These are phyloP conservation scores for Chaenocephalus aceratus DNA, from an alignment of 2,113 vertebrate species.

Conservation along the genomic window DNA sequence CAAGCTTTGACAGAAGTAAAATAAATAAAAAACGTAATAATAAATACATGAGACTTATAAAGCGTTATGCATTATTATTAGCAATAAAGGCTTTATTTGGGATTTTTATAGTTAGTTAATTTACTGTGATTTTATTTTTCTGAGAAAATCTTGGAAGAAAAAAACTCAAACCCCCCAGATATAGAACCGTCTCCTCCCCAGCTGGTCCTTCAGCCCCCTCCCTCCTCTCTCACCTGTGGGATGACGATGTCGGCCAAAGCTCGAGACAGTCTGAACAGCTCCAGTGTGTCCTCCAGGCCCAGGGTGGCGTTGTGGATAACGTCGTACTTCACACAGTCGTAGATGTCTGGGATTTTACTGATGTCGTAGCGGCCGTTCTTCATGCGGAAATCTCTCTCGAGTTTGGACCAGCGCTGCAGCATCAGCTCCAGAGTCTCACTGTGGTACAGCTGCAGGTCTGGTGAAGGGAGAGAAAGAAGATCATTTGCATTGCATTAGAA, in stretches of 20 bases:
- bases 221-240: slow-evolving; percentile 88
- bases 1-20: neutral
- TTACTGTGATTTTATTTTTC: no score
- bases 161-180: no score
- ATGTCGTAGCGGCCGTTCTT: slow-evolving; percentile 97
- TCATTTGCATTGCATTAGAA: neutral
- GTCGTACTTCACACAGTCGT: slow-evolving; percentile 98
- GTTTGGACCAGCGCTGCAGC: slow-evolving; percentile 97
- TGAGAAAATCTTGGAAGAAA: no score
- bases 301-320: slow-evolving; percentile 93
- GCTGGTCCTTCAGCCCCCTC: neutral
- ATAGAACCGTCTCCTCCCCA: neutral
- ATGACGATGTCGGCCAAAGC: slow-evolving; percentile 95
- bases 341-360: slow-evolving; percentile 98
- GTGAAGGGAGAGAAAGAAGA: neutral
- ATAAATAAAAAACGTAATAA: neutral
- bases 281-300: slow-evolving; percentile 92
- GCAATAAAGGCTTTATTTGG: no score
- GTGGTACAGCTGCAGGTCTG: slow-evolving; percentile 96
- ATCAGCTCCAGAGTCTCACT: slow-evolving; percentile 96
- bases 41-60: no score
- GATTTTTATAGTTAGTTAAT: no score
- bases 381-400: slow-evolving; percentile 95
- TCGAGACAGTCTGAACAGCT: slow-evolving; percentile 92
- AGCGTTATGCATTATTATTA: no score